Base-by-base conservation (phyloP, 2,797 vertebrate species). In the Falco naumanni region DNA sequence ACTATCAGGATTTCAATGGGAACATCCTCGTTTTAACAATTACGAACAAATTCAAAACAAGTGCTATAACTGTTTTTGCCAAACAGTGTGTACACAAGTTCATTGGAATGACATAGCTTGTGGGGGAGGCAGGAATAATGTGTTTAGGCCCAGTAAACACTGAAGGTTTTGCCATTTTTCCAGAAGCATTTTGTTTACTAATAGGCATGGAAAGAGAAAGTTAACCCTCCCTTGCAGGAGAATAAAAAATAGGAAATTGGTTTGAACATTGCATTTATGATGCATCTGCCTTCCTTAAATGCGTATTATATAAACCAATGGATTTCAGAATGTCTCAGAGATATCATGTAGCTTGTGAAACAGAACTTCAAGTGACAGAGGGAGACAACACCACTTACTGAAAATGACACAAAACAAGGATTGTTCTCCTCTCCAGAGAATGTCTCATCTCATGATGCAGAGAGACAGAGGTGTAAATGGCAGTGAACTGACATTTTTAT, bases 51-150 rank as follows among this genome's bases (percentile, higher is more conserved):
- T 97, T 95, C 87, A 93, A 97, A 96, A 83, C 84, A 97, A 89
- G 37, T 87, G 88, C 66, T 96, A 21, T 45, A 96, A 95, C 43
- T 96, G 91, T 93, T 97, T 97, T 96, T 97, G 95, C 91, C 96
- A 96, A 97, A 89, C 11, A 70, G 84, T 95, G 94, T 91, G 92
- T 76, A 96, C 86, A 87, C 80, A 84, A 84, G 72, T 92, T 97
- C 72, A 85, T 29, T 95, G 91, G 72, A 70, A 97, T 96, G 89
- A 94, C 95, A 83, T 65, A 90, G 91, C 90, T 87, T 95, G 81
- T 84, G 82, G 87, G 84, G 94, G 92, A 97, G 95, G 96, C 84
- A 71, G 53, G 88, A 97, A 95, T 96, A 95, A 88, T 69, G 95
- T 86, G 56, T 82, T 94, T 90, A 83, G 41, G 63, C 72, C 66